A percentile compares a stretch with the other conserved stretches of the same genome.
phyloP scores from a whole-genome alignment of 2,113 vertebrate species.

The Eurystomus gularis region DNA sequence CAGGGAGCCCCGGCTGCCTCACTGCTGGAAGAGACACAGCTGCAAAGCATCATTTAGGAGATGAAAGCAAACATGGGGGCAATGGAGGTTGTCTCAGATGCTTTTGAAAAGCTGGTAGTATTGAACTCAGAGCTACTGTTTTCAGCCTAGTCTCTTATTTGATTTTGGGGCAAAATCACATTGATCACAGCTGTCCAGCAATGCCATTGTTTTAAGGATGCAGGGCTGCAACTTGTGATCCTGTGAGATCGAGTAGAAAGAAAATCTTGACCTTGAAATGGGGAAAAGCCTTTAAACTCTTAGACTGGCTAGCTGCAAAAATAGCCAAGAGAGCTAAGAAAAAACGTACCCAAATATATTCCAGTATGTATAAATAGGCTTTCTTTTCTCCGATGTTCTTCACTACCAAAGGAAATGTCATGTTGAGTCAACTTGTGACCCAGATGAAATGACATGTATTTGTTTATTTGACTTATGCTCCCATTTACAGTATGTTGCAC shows the following conservation, averaged over 20 bases:
- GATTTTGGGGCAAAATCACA: neutral
- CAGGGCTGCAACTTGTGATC: neutral
- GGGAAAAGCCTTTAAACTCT: neutral
- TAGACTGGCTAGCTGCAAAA: neutral
- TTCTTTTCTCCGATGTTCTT: neutral
- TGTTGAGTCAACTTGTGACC: constrained; percentile 36
- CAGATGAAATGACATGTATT: constrained; percentile 26
- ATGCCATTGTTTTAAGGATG: neutral
- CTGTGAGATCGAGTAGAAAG: neutral
- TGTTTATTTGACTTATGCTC: constrained; percentile 53
- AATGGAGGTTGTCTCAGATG: neutral
- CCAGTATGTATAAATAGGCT: constrained; percentile 14
- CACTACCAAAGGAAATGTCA: constrained; percentile 42
- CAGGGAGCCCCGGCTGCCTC: neutral
- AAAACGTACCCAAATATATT: neutral
- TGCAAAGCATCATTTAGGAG: constrained; percentile 21
- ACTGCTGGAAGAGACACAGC: constrained; percentile 13
- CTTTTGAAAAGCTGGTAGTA: neutral
- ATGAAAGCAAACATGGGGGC: neutral
- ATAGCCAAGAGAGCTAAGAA: neutral
- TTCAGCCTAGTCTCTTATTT: neutral
- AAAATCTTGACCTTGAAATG: neutral
- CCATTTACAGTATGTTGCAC: constrained; percentile 1
- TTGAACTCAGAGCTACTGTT: neutral
- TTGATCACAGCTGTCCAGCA: accelerated